Conservation (phyloP, 2,888 invertebrate species). For the Drosophila kanekoi region DNA sequence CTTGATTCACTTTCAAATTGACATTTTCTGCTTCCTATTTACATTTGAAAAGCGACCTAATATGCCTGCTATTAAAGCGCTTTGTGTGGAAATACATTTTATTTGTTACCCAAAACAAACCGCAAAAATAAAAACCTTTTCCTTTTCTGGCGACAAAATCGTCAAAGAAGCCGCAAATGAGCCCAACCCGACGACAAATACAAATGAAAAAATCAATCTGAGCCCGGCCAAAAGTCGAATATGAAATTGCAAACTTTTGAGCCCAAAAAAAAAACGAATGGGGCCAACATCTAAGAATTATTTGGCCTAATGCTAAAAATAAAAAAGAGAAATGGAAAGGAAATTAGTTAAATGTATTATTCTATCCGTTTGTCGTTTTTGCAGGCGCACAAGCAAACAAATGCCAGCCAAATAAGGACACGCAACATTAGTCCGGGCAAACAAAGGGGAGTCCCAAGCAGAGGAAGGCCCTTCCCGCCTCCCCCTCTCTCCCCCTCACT, state of each 20-base stretch:
- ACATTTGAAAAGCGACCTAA: conserved; percentile 13
- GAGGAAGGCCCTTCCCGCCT: too few relatives aligned
- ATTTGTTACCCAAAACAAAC: conserved; percentile 8
- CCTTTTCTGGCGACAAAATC: conserved; percentile 5
- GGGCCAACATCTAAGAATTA: conserved; percentile 4
- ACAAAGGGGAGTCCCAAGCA: conserved; percentile 24
- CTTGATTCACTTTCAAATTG: too few relatives aligned
- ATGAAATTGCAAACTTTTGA: conserved; percentile 27
- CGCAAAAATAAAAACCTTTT: conserved; percentile 23
- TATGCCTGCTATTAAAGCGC: conserved; percentile 22
- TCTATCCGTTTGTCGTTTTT: conserved; percentile 43
- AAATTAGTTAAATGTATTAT: conserved; percentile 67
- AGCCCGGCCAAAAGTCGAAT: too few relatives aligned
- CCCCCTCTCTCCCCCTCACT: too few relatives aligned
- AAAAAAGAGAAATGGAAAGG: conserved; percentile 12
- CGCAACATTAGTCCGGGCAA: conserved; percentile 67
- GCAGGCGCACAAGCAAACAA: conserved; percentile 61
- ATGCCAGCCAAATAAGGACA: conserved; percentile 77
- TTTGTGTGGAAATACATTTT: conserved; percentile 12
- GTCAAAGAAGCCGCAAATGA: conserved; percentile 38
- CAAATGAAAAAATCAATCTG: conserved; percentile 28
- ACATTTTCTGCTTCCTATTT: neutral
- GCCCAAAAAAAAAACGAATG: neutral
- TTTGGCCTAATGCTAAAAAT: neutral
- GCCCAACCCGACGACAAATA: conserved; percentile 26